Percentiles rank a stretch among this genome's conserved stretches.
Conservation (phyloP, 2,797 vertebrate genomes). For the Tapera naevia region DNA sequence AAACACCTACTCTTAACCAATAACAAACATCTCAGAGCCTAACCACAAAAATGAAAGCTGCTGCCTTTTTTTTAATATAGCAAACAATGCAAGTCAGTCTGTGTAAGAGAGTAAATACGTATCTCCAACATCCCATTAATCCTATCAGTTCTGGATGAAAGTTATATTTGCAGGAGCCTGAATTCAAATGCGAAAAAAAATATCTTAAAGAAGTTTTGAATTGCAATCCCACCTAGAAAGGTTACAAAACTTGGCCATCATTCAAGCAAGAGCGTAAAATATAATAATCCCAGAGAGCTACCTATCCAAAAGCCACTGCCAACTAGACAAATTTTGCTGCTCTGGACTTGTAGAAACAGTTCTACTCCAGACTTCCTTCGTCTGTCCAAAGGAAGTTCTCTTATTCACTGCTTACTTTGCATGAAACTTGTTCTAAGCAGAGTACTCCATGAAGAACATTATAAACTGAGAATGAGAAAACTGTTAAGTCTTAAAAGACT, state of each 20-base stretch:
- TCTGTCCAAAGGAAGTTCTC: not conserved
- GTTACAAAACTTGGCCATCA: not conserved
- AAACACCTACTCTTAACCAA: not conserved
- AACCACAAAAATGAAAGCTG: constrained; percentile 34
- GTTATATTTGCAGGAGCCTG: not conserved
- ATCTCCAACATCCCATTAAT: not conserved
- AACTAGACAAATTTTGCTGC: not conserved
- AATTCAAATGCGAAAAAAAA: not conserved
- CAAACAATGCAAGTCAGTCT: not conserved
- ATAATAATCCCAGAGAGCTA: not conserved
- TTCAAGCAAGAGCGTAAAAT: not conserved
- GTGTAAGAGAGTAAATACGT: not conserved
- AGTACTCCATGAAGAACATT: not conserved
- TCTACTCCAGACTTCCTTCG: not conserved
- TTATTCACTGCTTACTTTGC: not conserved
- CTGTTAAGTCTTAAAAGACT: not conserved
- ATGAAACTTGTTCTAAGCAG: not conserved
- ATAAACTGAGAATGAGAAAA: no score
- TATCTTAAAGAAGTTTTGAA: not conserved
- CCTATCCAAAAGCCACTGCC: not conserved
- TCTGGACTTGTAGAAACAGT: not conserved
- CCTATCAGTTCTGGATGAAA: not conserved
- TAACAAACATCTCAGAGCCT: not conserved
- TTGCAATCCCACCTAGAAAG: not conserved
- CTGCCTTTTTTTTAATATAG: not conserved